Evolutionary conservation across 2,113 vertebrate species (phyloP), one percentile per base, ranked within the genome.

Genomic region (Neoarius graeffei): DNA sequence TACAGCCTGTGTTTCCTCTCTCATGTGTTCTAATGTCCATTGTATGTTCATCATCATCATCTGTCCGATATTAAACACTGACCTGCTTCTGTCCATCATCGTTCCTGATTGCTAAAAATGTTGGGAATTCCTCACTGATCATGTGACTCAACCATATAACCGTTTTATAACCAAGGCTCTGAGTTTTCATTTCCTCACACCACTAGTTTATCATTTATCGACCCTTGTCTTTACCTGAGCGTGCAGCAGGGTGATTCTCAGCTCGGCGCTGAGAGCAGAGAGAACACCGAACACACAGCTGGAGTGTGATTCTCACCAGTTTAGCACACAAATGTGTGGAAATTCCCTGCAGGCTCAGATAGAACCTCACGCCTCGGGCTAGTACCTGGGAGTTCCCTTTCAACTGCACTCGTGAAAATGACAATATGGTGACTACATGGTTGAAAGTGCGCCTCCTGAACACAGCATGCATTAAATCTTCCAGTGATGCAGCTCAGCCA

Each of bases 301-400:
- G 80, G 80, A 42, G 80, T 82, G 80, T 25, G 30, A 82, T 3
- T 82, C 7, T 62, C 59, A 82, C 80, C 30, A 82, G 57, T 62
- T 62, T 82, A 82, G 30, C 57, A 82, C 59, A 15, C 20, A 62
- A 11, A 48, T 13, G 80, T 62, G 57, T 62, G 57, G 80, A 62
- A 15, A 62, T 62, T 42, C 57, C 80, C 57, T 25, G 80, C n/a
- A 48, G 57, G 30, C 80, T 81, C 17, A 2, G 17, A 5, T 62
- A 13, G 57, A 62, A 48, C 19, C 30, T 48, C 17, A 7, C 1
- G 35, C 56, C 30, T 42, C 0, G 1, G 15, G 17, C 8, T 62
- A 0, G 27, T 42, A 13, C 20, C 59, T 62, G 57, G 35, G 57
- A 62, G 48, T 62, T 62, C 54, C 80, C 20, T 62, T 62, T 62